A percentile compares a stretch with the other conserved stretches of the same genome.
Conservation (phyloP, 1,140 invertebrate genomes). For the Cryptotermes secundus region DNA sequence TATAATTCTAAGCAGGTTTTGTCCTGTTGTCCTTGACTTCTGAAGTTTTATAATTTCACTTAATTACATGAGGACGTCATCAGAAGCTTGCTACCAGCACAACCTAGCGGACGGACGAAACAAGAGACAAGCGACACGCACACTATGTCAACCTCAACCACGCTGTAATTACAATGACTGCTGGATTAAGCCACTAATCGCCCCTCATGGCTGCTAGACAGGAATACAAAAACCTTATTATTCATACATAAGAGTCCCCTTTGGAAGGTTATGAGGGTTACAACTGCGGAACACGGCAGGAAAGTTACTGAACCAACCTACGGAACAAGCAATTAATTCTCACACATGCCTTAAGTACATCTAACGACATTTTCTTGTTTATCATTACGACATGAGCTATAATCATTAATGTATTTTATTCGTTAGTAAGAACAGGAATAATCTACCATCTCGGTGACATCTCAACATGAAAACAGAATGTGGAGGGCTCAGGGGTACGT, state of each 20-base stretch:
- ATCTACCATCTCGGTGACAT: too few species aligned
- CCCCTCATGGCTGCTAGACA: not conserved
- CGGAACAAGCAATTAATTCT: not conserved
- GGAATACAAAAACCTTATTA: not conserved
- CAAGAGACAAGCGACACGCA: not conserved
- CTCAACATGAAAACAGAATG: too few species aligned
- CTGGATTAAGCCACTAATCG: not conserved
- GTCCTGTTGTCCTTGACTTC: slow-evolving; percentile 5
- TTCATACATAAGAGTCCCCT: not conserved
- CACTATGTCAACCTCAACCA: not conserved
- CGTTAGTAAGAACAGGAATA: not conserved
- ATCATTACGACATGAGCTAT: not conserved
- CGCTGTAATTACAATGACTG: not conserved
- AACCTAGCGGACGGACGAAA: not conserved
- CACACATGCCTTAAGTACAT: not conserved
- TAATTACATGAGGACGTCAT: not conserved
- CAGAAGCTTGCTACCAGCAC: not conserved
- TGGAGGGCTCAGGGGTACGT: too few species aligned
- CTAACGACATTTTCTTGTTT: not conserved
- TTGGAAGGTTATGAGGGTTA: not conserved
- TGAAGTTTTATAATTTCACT: not conserved
- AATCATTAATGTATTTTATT: not conserved
- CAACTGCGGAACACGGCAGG: not conserved
- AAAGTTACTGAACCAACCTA: not conserved
- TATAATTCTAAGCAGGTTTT: not conserved